Evolutionary conservation across 2,888 invertebrate species (phyloP), one percentile per base, ranked within the genome.

Genomic region (Sylvicola cinctus): DNA sequence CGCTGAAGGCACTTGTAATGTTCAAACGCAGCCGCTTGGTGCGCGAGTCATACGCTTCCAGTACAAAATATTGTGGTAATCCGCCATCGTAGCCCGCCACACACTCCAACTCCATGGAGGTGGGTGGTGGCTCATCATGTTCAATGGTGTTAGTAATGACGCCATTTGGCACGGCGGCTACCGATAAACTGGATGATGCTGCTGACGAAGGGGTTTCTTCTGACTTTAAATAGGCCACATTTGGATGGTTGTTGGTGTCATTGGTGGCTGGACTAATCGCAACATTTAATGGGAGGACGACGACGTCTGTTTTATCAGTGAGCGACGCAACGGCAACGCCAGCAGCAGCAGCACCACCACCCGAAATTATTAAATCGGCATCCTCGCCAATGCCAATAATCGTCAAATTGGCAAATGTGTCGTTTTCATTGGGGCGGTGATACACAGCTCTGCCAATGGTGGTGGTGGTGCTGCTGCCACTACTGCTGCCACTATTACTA

Each of bases 31-130:
- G 60, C 41, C 68, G 68, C 47, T 74, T 74, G 13, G 76, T 76
- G 45, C 66, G 58, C 1, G 76, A 74, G 46, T 83, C 83, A 46
- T 79, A 70, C 1, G 84, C 83, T 54, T 87, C 85, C 38, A 88
- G 58, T 34, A 78, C 62, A 58, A 87, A 87, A 41, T 73, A 71
- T 55, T 88, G 88, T 29, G 80, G 78, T 38, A 88, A 65, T 1
- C 88, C 88, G 2, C 88, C 87, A 49, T 88, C 85, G 54, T 85
- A 85, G 30, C 87, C 88, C 0, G 80, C 70, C 38, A 80, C 71
- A 55, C 88, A 88, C 46, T 83, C 79, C 38, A 88, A 72, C 48
- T 80, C 77, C 48, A 88, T 58, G 59, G 34, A 63, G 56, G 44
- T 68, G 66, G 23, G 58, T 49, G 38, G 33, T 26, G 34, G 29